phyloP scores from a whole-genome alignment of 2,113 vertebrate species.

The Podarcis muralis region DNA sequence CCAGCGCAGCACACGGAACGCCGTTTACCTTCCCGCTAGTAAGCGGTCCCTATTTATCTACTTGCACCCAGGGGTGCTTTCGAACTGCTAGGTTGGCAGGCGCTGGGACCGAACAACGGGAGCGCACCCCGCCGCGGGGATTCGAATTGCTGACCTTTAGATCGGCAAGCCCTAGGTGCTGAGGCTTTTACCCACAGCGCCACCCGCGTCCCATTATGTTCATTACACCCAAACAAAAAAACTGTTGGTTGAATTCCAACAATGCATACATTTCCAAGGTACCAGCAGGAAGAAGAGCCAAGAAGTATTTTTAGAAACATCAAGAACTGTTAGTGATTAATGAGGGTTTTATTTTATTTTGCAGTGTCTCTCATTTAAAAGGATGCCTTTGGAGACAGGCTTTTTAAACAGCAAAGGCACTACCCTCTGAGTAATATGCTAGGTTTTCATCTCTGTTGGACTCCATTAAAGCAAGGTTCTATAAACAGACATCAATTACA shows the following conservation, averaged over 20 bases:
- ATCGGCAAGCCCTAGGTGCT: too few relatives aligned
- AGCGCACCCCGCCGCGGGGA: too few relatives aligned
- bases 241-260: not conserved
- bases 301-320: constrained; percentile 55
- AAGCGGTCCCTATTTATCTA: too few relatives aligned
- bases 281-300: constrained; percentile 39
- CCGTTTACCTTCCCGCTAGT: too few relatives aligned
- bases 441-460: constrained; percentile 74
- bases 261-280: constrained; percentile 15
- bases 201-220: too few relatives aligned
- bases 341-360: constrained; percentile 68
- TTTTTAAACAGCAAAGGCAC: constrained; percentile 58
- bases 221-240: not conserved
- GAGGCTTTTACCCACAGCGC: too few relatives aligned
- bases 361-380: constrained; percentile 66
- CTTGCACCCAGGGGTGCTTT: too few relatives aligned
- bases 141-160: too few relatives aligned
- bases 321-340: constrained; percentile 58
- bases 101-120: too few relatives aligned
- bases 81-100: too few relatives aligned
- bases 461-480: constrained; percentile 82
- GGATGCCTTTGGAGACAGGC: constrained; percentile 59
- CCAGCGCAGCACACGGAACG: too few relatives aligned
- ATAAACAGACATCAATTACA: constrained; percentile 87
- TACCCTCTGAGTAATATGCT: constrained; percentile 51